Evolutionary conservation across 2,888 invertebrate genomes (phyloP).

Genomic region (Synergus umbraculus): DNA sequence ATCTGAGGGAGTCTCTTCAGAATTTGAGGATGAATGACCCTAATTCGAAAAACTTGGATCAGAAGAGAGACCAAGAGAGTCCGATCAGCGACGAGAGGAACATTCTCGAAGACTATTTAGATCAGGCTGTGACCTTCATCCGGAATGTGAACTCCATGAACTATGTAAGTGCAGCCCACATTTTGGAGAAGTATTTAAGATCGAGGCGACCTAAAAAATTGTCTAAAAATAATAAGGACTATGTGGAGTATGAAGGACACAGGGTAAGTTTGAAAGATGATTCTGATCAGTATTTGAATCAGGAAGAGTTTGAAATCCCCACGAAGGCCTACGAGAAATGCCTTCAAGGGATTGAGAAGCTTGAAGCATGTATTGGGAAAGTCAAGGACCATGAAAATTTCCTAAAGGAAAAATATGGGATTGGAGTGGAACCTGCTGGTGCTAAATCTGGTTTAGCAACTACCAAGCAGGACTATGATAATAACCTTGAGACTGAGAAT

Average conservation of each 20-base stretch:
- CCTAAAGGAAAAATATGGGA: slow-evolving; percentile 63
- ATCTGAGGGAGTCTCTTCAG: neutral
- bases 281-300: slow-evolving; percentile 48
- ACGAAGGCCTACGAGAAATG: slow-evolving; percentile 66
- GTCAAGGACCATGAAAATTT: slow-evolving; percentile 63
- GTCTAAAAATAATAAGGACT: neutral
- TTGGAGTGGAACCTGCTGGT: slow-evolving; percentile 66
- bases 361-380: slow-evolving; percentile 65
- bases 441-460: slow-evolving; percentile 69
- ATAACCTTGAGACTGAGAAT: slow-evolving; percentile 4
- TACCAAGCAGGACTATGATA: slow-evolving; percentile 50
- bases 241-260: neutral
- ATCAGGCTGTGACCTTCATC: slow-evolving; percentile 67
- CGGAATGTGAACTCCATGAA: slow-evolving; percentile 69
- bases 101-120: slow-evolving; percentile 63
- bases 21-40: slow-evolving; percentile 2
- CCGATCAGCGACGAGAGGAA: slow-evolving; percentile 1
- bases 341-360: slow-evolving; percentile 63
- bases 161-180: slow-evolving; percentile 60
- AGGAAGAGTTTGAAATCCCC: slow-evolving; percentile 47
- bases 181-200: slow-evolving; percentile 51
- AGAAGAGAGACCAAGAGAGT: slow-evolving; percentile 27
- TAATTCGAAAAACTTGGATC: slow-evolving; percentile 34
- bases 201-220: slow-evolving; percentile 38
- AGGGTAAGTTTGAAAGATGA: slow-evolving; percentile 52